A percentile compares a stretch with the other conserved stretches of the same genome.
phyloP scores from a whole-genome alignment of 2,113 vertebrate genomes.

The Prolemur simus region DNA sequence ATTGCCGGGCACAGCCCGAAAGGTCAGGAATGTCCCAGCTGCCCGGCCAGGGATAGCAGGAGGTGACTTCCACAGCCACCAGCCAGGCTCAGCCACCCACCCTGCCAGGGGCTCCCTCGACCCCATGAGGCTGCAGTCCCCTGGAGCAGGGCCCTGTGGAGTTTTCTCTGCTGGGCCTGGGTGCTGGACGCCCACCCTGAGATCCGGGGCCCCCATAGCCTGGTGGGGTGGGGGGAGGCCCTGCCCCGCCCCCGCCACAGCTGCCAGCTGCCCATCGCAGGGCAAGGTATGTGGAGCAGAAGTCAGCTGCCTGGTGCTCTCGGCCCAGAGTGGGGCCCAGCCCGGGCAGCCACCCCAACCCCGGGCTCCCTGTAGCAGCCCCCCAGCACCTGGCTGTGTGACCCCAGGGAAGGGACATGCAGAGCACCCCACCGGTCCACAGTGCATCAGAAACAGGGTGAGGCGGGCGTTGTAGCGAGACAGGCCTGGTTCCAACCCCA shows the following conservation, averaged over 20 bases:
- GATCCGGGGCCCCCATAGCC: fast-evolving
- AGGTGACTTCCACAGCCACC: neutral
- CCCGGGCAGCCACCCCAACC: neutral
- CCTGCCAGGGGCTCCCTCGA: conserved; percentile 82
- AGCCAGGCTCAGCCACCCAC: conserved; percentile 74
- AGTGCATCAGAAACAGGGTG: fast-evolving
- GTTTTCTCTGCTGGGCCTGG: neutral
- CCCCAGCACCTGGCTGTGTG: neutral
- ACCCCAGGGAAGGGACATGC: too few relatives aligned
- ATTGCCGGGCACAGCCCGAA: neutral
- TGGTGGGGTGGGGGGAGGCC: too few relatives aligned
- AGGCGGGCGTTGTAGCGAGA: neutral
- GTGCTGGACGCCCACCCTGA: neutral
- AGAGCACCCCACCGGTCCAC: fast-evolving
- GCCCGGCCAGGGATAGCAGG: conserved; percentile 36
- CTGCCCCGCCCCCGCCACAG: neutral
- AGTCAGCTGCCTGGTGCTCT: neutral
- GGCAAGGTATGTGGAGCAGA: neutral
- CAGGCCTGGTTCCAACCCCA: neutral
- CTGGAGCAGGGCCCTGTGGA: conserved; percentile 78
- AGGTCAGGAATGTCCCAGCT: conserved; percentile 55
- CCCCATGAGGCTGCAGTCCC: conserved; percentile 78
- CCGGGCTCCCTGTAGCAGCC: too few relatives aligned
- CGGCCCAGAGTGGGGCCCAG: neutral
- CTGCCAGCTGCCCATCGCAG: neutral